Conservation (phyloP, 2,797 vertebrate genomes). For the Myiotriccus ornatus region DNA sequence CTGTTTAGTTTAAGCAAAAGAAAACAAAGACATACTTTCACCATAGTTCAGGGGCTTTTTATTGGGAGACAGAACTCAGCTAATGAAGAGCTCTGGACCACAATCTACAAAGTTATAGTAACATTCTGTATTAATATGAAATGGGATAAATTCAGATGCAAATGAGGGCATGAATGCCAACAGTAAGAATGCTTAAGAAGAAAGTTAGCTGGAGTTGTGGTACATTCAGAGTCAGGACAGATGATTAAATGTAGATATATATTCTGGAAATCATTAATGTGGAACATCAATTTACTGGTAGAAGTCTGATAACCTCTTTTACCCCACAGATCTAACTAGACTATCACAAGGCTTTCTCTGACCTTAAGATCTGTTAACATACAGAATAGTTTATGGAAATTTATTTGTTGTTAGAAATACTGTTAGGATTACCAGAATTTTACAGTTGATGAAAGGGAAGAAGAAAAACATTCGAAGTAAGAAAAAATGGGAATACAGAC, state of each 20-base stretch:
- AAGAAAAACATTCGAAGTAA: not conserved
- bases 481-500: not conserved
- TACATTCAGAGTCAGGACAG: not conserved
- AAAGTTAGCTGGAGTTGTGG: not conserved
- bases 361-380: not conserved
- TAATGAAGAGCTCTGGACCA: not conserved
- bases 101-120: not conserved
- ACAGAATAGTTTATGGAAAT: not conserved
- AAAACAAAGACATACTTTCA: not conserved
- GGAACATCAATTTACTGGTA: not conserved
- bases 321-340: not conserved
- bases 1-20: not conserved
- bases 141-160: not conserved
- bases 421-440: not conserved
- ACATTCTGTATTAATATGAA: not conserved
- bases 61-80: not conserved
- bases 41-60: not conserved
- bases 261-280: not conserved
- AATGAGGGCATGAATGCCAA: not conserved
- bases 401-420: not conserved
- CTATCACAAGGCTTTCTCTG: not conserved
- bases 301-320: not conserved
- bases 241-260: not conserved
- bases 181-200: not conserved
- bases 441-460: not conserved